Evolutionary conservation across 2,888 invertebrate species (phyloP), one percentile per base, ranked within the genome.

Genomic region (Seira ritae): DNA sequence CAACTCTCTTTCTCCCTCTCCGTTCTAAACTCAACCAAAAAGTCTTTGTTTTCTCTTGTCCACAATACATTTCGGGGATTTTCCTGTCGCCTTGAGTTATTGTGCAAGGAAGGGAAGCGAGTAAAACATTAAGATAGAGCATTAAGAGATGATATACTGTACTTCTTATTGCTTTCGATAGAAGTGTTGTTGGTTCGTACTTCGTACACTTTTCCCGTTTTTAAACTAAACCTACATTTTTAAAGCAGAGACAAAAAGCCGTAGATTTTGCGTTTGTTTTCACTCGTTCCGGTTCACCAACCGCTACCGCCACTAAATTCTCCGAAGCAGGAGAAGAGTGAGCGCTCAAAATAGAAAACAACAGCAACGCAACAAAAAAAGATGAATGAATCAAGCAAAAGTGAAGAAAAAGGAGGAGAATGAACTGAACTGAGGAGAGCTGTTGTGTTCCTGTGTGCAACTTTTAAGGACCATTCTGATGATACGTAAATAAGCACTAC

Each of bases 101-200:
- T 68, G 70, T 19, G 17, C 46, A 80, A 37, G 73, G 23, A 42
- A 74, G 73, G 73, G 60, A 73, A 66, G 60, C 62, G 31, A 31
- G n/a, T n/a, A n/a, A n/a, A n/a, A n/a, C n/a, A n/a, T n/a, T n/a
- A n/a, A n/a, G n/a, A n/a, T n/a, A 19, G 72, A 69, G 69, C 81
- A 82, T 75, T 82, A 73, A 76, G 77, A 77, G 76, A 74, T 80
- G 84, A 84, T 84, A 84, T 79, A 73, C 50, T 65, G 83, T 55
- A 37, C 68, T 65, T 80, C 71, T 76, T 80, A 84, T 84, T 84
- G 70, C 79, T 75, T 75, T 31, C 66, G 84, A 84, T 84, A 79
- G 23, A 72, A 60, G 60, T 15, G 70, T 19, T 22, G 22, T 15
- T 71, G 46, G 23, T 50, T 19, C 37, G 22, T 68, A 37, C 22